Evolutionary conservation across 1,140 invertebrate genomes (phyloP).

Genomic region (Tetragnatha versicolor): DNA sequence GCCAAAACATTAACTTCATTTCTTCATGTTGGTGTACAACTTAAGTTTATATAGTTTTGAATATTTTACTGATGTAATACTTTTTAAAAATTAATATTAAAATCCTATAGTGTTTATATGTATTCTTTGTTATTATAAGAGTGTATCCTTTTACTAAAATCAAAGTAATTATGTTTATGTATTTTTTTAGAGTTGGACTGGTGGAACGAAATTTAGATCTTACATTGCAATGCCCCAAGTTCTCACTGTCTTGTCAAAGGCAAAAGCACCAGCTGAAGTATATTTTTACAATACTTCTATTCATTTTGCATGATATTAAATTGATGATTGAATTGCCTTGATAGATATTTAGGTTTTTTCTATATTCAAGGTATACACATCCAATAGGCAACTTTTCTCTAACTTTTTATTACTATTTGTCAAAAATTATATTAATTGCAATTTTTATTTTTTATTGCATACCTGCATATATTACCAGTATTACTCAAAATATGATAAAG

Average conservation of each 20-base stretch:
- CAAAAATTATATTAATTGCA: no score
- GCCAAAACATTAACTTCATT: no score
- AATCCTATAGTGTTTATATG: neutral
- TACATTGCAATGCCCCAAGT: neutral
- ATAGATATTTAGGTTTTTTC: neutral
- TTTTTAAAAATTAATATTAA: neutral
- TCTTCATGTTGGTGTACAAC: no score
- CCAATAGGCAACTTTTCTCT: no score
- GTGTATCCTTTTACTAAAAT: no score
- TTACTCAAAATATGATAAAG: no score
- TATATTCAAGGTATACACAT: no score
- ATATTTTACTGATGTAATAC: neutral
- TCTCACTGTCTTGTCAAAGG: neutral
- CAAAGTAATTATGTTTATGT: no score
- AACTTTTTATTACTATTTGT: no score
- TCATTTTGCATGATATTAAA: neutral
- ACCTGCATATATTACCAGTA: no score
- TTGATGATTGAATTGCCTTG: no score
- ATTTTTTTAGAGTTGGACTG: constrained; percentile 1
- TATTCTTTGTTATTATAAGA: neutral
- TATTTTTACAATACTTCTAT: neutral
- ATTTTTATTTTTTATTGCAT: no score
- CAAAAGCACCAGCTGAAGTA: constrained; percentile 6
- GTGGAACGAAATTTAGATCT: neutral
- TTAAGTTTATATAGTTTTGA: neutral